Evolutionary conservation across 2,888 invertebrate species (phyloP).

Genomic region (Noctua fimbriata): DNA sequence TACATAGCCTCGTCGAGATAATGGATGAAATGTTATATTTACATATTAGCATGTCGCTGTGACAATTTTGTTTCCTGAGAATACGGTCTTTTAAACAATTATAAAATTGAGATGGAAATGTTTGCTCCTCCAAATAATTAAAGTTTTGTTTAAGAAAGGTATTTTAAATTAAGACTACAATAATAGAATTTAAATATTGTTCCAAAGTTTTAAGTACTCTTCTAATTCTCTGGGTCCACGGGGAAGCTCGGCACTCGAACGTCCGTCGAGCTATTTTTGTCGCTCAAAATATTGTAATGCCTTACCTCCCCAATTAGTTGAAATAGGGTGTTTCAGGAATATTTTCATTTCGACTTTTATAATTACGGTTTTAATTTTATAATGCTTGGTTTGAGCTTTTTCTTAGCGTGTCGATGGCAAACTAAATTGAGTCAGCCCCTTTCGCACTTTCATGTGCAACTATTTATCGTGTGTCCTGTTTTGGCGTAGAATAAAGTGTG

Average conservation of each 20-base stretch:
- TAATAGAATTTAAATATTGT: slow-evolving; percentile 59
- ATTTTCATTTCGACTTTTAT: slow-evolving; percentile 18
- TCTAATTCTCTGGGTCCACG: slow-evolving; percentile 42
- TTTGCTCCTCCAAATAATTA: slow-evolving; percentile 40
- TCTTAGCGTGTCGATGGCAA: too few species aligned
- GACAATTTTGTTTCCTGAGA: neutral
- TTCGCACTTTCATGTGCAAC: too few species aligned
- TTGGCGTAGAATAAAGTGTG: too few species aligned
- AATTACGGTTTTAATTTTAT: neutral
- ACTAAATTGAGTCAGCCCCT: too few species aligned
- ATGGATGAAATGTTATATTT: neutral
- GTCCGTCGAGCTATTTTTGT: slow-evolving; percentile 35
- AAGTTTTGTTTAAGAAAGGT: slow-evolving; percentile 41
- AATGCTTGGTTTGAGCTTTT: neutral
- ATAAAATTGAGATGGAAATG: slow-evolving; percentile 9
- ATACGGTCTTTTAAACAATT: slow-evolving; percentile 2
- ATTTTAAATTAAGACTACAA: slow-evolving; percentile 38
- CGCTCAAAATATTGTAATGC: slow-evolving; percentile 25
- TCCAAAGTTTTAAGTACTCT: slow-evolving; percentile 51
- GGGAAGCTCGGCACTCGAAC: slow-evolving; percentile 26
- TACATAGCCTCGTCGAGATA: neutral
- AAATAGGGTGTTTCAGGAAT: slow-evolving; percentile 21
- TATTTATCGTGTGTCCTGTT: too few species aligned
- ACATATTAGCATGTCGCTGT: neutral
- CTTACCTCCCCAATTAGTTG: slow-evolving; percentile 29